Conservation (phyloP, 2,888 invertebrate genomes). For the Salpingus planirostris region DNA sequence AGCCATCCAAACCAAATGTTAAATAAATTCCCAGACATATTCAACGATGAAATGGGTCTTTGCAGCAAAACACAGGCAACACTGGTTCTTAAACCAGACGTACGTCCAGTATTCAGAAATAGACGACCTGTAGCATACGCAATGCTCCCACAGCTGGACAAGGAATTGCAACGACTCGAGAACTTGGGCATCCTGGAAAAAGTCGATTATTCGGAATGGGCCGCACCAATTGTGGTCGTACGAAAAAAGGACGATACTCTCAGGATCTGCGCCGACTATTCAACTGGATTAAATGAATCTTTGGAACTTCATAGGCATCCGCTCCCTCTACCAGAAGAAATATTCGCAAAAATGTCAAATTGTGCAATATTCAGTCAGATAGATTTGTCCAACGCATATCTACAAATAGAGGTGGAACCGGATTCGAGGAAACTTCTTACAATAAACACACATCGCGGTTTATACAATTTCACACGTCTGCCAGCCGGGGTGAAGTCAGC, state of each 20-base stretch:
- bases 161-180: too few relatives aligned
- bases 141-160: too few relatives aligned
- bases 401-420: constrained; percentile 2
- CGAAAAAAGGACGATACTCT: constrained; percentile 1
- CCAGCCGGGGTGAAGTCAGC: too few relatives aligned
- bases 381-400: constrained; percentile 2
- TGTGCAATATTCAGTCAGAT: constrained; percentile 3
- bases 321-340: too few relatives aligned
- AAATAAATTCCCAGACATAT: too few relatives aligned
- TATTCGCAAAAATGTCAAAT: too few relatives aligned
- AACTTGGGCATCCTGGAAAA: not conserved
- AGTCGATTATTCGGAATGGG: not conserved
- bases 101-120: constrained; percentile 2
- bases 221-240: not conserved
- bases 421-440: constrained; percentile 1
- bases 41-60: constrained; percentile 1
- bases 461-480: constrained; percentile 1
- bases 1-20: too few relatives aligned
- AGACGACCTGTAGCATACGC: too few relatives aligned
- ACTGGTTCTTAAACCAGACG: constrained; percentile 1
- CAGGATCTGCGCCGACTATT: too few relatives aligned
- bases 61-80: not conserved
- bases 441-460: constrained; percentile 4
- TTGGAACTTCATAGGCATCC: constrained; percentile 4
- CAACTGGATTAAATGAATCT: constrained; percentile 1